Evolutionary conservation across 2,888 invertebrate genomes (phyloP).

Genomic region (Lithosia quadra): DNA sequence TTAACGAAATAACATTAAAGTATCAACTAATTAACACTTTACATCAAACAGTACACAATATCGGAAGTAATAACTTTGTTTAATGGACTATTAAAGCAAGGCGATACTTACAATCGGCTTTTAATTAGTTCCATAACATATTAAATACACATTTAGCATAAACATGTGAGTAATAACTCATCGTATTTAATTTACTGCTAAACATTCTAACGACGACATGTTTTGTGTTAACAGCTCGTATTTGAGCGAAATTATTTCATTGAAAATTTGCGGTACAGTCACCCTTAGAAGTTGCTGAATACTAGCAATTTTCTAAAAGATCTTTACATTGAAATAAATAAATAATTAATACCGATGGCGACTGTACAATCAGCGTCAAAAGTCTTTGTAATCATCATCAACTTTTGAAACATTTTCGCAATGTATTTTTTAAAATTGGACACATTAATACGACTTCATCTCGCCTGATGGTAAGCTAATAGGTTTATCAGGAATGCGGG

Average conservation of each 20-base stretch:
- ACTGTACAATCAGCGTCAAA: too few relatives aligned
- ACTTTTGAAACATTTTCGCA: too few relatives aligned
- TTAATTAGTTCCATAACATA: slow-evolving; percentile 28
- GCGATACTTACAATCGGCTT: slow-evolving; percentile 25
- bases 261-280: neutral
- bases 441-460: too few relatives aligned
- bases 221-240: slow-evolving; percentile 31
- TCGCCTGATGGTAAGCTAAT: too few relatives aligned
- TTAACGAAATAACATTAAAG: neutral
- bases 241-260: slow-evolving; percentile 25
- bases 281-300: too few relatives aligned
- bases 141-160: slow-evolving; percentile 22
- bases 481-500: too few relatives aligned
- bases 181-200: slow-evolving; percentile 28
- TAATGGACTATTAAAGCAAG: slow-evolving; percentile 18
- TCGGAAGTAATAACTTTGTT: slow-evolving; percentile 27
- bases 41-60: neutral
- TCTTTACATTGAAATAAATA: too few relatives aligned
- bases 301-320: too few relatives aligned
- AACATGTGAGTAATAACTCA: slow-evolving; percentile 27
- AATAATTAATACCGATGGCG: too few relatives aligned
- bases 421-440: too few relatives aligned
- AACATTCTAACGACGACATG: slow-evolving; percentile 25
- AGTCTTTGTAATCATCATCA: too few relatives aligned
- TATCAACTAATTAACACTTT: neutral